Conservation (phyloP, 2,113 vertebrate genomes). For the Grantiella picta region DNA sequence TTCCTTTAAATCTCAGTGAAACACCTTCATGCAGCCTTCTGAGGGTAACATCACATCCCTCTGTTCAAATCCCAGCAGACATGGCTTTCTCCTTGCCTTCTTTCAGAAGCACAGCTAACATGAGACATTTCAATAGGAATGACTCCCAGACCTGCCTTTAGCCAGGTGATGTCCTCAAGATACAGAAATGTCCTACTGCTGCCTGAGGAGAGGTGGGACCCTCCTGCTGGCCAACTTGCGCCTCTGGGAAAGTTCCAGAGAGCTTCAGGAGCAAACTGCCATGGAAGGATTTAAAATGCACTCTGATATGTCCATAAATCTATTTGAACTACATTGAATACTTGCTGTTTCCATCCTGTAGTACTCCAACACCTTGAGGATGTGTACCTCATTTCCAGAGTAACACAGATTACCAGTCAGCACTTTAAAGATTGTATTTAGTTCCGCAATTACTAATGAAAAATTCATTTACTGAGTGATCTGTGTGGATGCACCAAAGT, state of each 20-base stretch:
- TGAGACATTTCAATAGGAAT: rapidly evolving
- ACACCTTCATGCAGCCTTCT: background rate
- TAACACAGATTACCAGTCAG: background rate
- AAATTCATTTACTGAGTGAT: background rate
- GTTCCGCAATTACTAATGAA: background rate
- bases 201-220: background rate
- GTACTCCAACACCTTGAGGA: background rate
- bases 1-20: background rate
- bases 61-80: background rate
- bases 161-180: background rate
- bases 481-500: background rate
- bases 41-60: background rate
- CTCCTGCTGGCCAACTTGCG: rapidly evolving
- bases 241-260: background rate
- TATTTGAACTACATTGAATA: rapidly evolving
- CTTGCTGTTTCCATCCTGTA: background rate
- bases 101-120: too few species aligned
- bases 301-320: background rate
- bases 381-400: background rate
- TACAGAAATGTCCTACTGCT: background rate
- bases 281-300: background rate
- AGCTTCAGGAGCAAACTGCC: background rate
- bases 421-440: background rate
- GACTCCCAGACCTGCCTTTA: background rate
- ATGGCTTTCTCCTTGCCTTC: background rate